A percentile compares a stretch with the other conserved stretches of the same genome.
Evolutionary conservation across 1,140 invertebrate species (phyloP).

Genomic region (Ericerus pela): DNA sequence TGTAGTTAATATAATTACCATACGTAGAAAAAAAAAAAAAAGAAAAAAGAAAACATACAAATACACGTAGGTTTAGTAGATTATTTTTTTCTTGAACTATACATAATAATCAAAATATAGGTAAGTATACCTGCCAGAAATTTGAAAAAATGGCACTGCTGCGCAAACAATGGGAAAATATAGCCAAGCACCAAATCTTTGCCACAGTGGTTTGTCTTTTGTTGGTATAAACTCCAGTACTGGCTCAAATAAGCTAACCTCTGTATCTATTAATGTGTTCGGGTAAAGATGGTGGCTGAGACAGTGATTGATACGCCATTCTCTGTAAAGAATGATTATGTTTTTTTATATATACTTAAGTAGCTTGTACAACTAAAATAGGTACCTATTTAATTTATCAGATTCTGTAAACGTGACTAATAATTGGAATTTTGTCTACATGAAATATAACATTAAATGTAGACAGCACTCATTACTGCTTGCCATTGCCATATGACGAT

Average conservation of each 20-base stretch:
- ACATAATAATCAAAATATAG: conserved; percentile 12
- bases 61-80: no score
- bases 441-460: no score
- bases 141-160: conserved; percentile 30
- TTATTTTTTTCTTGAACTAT: no score
- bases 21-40: no score
- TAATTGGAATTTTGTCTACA: no score
- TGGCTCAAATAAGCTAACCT: conserved; percentile 53
- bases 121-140: conserved; percentile 33
- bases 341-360: neutral
- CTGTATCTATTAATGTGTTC: conserved; percentile 61
- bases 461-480: no score
- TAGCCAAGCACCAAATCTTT: conserved; percentile 33
- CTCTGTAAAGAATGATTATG: conserved; percentile 33
- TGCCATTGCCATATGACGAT: no score
- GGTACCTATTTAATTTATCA: no score
- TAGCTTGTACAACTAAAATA: no score
- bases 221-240: conserved; percentile 48
- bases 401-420: no score
- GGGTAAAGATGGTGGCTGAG: conserved; percentile 67
- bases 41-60: no score
- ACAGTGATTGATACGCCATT: conserved; percentile 60
- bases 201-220: conserved; percentile 31
- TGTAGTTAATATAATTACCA: no score
- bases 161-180: conserved; percentile 37